Evolutionary conservation across 1,140 invertebrate genomes (phyloP).

Genomic region (Tetramorium parvispinum): DNA sequence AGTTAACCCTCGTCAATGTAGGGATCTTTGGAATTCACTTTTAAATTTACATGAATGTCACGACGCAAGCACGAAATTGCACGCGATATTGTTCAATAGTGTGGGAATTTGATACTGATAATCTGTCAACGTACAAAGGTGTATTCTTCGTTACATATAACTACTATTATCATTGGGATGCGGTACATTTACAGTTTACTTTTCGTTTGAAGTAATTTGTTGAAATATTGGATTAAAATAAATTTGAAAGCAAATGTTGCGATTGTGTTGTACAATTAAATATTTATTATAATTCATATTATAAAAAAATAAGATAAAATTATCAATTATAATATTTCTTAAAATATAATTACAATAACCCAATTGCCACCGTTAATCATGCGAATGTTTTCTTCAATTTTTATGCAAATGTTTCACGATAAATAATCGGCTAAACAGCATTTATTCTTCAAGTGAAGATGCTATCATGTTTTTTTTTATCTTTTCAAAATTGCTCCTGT

Average conservation of each 20-base stretch:
- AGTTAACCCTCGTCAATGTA: slow-evolving; percentile 46
- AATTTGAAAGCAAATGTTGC: background rate
- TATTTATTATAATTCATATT: background rate
- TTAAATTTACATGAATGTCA: slow-evolving; percentile 37
- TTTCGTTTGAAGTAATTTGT: background rate
- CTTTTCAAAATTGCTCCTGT: slow-evolving; percentile 3
- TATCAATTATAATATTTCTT: background rate
- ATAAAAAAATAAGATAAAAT: background rate
- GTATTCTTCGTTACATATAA: too few species aligned
- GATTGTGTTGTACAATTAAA: background rate
- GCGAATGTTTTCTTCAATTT: background rate
- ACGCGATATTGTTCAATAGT: background rate
- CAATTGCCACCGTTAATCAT: background rate
- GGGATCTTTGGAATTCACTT: slow-evolving; percentile 23
- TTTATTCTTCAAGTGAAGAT: background rate
- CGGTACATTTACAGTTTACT: background rate
- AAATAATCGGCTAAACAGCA: background rate
- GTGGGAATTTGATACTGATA: background rate
- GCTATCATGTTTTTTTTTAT: background rate
- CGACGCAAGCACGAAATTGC: background rate
- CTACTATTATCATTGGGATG: background rate
- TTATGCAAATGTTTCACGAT: background rate
- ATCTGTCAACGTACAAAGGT: background rate
- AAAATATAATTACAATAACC: background rate
- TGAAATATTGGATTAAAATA: background rate